Evolutionary conservation across 2,797 vertebrate species (phyloP), one percentile per base, ranked within the genome.

Genomic region (Orestias chungarensis): DNA sequence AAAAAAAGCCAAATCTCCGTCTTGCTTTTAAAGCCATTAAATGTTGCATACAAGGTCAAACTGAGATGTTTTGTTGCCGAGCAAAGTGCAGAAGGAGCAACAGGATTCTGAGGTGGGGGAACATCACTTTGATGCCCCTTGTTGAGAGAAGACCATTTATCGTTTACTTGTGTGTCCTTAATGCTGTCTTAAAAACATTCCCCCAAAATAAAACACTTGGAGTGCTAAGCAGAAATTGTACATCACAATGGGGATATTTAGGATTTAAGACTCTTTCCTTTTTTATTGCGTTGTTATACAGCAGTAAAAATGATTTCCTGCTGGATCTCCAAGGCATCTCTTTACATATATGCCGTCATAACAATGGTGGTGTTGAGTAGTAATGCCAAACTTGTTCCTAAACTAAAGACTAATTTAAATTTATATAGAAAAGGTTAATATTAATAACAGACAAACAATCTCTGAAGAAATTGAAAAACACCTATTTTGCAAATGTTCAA

Each of bases 1-100:
- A 67, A 10, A 10, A 38, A 38, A 15, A 20, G 35, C 35, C 33
- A 20, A 35, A 72, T 52, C 20, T 49, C 74, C 71, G 59, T 66
- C 2, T n/a, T 11, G 71, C 86, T 84, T 87, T 85, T 65, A 83
- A 80, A 85, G 81, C 83, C 83, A 86, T 88, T 87, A 82, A 75
- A 47, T 50, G 23, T 31, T 42, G 10, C 71, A 74, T 73, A 76
- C 75, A 66, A 86, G 83, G 88, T 88, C 82, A 85, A 40, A 62
- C 66, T 31, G 44, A 38, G 40, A 75, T 1, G 49, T 61, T 71
- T 64, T 78, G 66, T 50, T 71, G 57, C 72, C 38, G 68, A 81
- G 65, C 27, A 55, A 55, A 42, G 54, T 0, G 46, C 47, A 57
- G 70, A 80, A 82, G 64, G 42, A 78, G 69, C 50, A 46, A 33